These are phyloP conservation scores for Pseudopodoces humilis DNA, from an alignment of 2,113 vertebrate genomes.

Conservation along the genomic window DNA sequence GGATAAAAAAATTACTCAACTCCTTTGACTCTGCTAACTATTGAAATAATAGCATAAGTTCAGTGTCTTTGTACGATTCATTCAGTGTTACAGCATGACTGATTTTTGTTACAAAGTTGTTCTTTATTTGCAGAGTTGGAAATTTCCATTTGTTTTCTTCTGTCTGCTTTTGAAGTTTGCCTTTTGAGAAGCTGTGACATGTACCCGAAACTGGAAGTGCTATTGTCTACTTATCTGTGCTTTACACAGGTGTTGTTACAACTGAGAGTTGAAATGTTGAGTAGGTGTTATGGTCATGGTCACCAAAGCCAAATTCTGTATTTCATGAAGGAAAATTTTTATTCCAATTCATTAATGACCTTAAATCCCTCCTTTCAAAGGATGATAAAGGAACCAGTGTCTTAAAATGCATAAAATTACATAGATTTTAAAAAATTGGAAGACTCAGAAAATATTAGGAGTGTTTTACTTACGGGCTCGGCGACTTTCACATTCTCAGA, in stretches of 20 bases:
- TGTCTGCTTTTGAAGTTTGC: conserved; percentile 48
- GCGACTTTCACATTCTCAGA: conserved; percentile 70
- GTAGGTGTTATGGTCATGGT: conserved; percentile 8
- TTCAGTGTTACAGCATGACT: not conserved
- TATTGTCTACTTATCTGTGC: not conserved
- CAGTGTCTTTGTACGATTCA: not conserved
- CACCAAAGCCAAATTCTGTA: conserved; percentile 49
- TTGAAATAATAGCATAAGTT: not conserved
- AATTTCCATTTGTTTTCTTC: conserved; percentile 19
- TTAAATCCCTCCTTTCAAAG: not conserved
- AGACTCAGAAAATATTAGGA: not conserved
- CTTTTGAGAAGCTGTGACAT: conserved; percentile 32
- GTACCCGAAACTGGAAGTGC: conserved; percentile 25
- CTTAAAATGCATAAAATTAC: not conserved
- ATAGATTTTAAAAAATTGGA: not conserved
- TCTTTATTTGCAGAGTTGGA: not conserved
- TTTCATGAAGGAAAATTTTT: conserved; percentile 44
- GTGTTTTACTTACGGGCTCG: conserved; percentile 76
- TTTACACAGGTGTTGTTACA: conserved; percentile 51
- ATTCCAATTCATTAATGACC: not conserved
- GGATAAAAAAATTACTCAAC: conserved; percentile 41
- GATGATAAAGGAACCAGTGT: not conserved
- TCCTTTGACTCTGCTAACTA: conserved; percentile 7
- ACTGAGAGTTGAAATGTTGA: conserved; percentile 42
- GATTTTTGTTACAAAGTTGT: not conserved